Percentiles rank a stretch among this genome's conserved stretches.
phyloP scores from a whole-genome alignment of 2,797 vertebrate species.

The Neosilurus mollespiculum region DNA sequence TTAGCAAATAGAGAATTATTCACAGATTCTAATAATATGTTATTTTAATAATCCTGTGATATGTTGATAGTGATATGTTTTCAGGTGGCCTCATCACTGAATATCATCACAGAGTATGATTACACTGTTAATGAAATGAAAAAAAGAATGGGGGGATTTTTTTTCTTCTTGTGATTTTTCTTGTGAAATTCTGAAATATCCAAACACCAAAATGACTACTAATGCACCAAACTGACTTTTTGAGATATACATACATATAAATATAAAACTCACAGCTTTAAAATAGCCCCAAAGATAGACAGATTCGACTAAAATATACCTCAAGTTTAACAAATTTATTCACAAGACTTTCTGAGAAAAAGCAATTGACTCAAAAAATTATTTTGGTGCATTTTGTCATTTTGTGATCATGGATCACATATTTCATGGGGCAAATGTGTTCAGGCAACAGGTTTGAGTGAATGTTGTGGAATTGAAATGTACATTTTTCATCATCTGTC shows the following conservation, averaged over 20 bases:
- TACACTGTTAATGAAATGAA: neutral
- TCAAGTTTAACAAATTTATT: no score
- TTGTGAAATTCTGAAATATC: neutral
- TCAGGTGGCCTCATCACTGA: neutral
- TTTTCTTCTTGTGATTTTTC: neutral
- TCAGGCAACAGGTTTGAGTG: neutral
- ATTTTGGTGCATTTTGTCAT: no score
- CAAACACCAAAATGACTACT: neutral
- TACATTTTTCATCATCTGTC: neutral
- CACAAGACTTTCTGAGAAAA: no score
- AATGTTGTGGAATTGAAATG: neutral
- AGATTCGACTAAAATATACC: no score
- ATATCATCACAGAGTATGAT: neutral
- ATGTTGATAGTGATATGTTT: neutral
- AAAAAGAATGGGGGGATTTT: neutral
- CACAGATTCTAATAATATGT: neutral
- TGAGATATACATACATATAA: no score
- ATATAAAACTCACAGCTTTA: no score
- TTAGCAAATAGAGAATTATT: neutral
- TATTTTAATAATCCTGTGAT: neutral
- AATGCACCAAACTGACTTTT: no score
- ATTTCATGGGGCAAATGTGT: neutral
- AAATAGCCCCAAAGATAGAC: no score
- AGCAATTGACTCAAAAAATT: no score
- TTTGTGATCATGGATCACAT: no score